These are phyloP conservation scores for Nezara viridula DNA, from an alignment of 2,888 invertebrate genomes.

Conservation along the genomic window DNA sequence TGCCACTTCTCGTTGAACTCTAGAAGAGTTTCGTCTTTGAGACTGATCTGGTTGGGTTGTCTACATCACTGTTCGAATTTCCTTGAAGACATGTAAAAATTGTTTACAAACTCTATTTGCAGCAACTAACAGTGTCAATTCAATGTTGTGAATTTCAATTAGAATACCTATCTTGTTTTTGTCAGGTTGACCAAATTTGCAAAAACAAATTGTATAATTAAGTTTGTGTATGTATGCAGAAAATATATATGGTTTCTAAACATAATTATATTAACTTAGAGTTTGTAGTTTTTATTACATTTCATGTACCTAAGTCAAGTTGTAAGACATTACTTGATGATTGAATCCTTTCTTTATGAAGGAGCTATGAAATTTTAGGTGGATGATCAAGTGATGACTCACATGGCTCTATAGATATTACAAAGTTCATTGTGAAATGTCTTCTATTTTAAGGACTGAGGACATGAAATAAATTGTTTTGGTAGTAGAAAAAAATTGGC, in stretches of 20 bases:
- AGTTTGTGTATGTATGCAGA: neutral
- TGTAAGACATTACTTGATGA: neutral
- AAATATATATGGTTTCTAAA: neutral
- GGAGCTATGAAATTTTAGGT: too few species aligned
- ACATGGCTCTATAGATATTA: too few species aligned
- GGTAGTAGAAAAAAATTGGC: neutral
- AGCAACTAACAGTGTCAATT: slow-evolving; percentile 12
- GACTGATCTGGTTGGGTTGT: neutral
- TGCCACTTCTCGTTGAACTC: neutral
- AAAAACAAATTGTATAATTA: neutral
- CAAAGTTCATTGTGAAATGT: too few species aligned
- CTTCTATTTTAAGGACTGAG: too few species aligned
- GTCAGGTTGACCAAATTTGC: neutral
- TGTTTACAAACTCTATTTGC: slow-evolving; percentile 45
- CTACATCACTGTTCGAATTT: neutral
- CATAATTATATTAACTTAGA: neutral
- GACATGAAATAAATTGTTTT: neutral
- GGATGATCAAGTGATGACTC: too few species aligned
- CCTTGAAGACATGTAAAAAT: slow-evolving; percentile 53
- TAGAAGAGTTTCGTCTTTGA: neutral
- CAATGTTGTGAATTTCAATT: slow-evolving; percentile 35
- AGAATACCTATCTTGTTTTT: slow-evolving; percentile 4
- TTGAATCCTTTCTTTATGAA: neutral
- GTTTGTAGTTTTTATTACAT: neutral
- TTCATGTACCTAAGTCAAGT: neutral